Conservation (phyloP, 1,140 invertebrate species). For the Ephestia elutella region DNA sequence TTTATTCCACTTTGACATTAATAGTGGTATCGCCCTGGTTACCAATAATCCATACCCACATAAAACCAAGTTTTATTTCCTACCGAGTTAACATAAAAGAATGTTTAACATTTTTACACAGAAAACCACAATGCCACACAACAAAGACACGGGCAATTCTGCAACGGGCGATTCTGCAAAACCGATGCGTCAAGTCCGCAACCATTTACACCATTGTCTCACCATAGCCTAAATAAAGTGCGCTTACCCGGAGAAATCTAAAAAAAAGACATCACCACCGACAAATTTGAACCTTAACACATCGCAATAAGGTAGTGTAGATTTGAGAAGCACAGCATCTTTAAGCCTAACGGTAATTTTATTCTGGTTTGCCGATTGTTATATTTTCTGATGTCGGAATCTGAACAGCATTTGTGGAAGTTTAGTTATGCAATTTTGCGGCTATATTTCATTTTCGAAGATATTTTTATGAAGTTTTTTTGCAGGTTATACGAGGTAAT, state of each 20-base stretch:
- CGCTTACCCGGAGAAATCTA: background rate
- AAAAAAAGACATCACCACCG: background rate
- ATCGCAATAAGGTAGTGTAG: background rate
- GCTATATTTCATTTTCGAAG: background rate
- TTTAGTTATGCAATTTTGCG: background rate
- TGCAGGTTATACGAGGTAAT: no score
- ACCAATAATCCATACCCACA: no score
- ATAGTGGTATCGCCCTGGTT: no score
- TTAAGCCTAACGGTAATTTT: background rate
- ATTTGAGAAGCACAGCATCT: background rate
- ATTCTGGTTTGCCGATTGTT: slow-evolving; percentile 1
- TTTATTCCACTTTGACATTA: no score
- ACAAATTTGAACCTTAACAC: background rate
- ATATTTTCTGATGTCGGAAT: background rate
- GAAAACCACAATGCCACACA: background rate
- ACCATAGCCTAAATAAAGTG: background rate
- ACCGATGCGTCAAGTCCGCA: background rate
- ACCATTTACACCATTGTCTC: background rate
- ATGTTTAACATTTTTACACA: background rate
- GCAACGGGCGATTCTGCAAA: background rate
- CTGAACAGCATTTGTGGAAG: background rate
- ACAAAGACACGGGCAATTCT: background rate
- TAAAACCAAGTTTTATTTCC: no score
- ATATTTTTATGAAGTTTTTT: background rate
- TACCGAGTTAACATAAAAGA: background rate